Evolutionary conservation across 2,888 invertebrate genomes (phyloP).

Genomic region (Neria commutata): DNA sequence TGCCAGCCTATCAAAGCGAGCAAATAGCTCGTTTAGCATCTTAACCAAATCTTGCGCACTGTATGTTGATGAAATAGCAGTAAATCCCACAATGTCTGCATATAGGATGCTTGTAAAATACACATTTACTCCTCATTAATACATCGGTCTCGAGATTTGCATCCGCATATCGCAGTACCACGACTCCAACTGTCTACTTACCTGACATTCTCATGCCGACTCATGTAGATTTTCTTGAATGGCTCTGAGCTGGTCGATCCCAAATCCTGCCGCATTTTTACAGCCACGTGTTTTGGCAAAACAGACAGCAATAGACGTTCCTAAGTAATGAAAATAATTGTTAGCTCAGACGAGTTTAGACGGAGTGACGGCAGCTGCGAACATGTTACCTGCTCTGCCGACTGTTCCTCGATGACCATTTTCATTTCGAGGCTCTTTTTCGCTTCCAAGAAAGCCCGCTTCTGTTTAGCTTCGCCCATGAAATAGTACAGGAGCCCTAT

Average conservation of each 20-base stretch:
- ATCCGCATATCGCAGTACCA: too few relatives aligned
- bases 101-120: constrained; percentile 82
- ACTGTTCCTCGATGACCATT: constrained; percentile 91
- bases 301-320: constrained; percentile 91
- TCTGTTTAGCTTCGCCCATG: constrained; percentile 83
- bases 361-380: not conserved
- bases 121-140: not conserved
- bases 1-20: constrained; percentile 89
- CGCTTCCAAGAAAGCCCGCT: constrained; percentile 87
- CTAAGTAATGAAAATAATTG: constrained; percentile 62
- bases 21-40: constrained; percentile 94
- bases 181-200: constrained; percentile 60
- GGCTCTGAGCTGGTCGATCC: constrained; percentile 87
- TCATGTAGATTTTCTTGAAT: constrained; percentile 98
- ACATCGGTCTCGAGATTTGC: too few relatives aligned
- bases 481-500: constrained; percentile 78
- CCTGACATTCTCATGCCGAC: constrained; percentile 95
- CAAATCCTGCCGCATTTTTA: constrained; percentile 94
- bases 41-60: constrained; percentile 95
- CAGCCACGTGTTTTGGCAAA: constrained; percentile 93
- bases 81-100: constrained; percentile 98
- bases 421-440: constrained; percentile 90
- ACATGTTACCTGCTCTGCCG: constrained; percentile 81
- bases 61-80: constrained; percentile 93
- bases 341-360: not conserved